A percentile compares a stretch with the other conserved stretches of the same genome.
phyloP scores from a whole-genome alignment of 2,113 vertebrate genomes.

The Dicentrarchus labrax region DNA sequence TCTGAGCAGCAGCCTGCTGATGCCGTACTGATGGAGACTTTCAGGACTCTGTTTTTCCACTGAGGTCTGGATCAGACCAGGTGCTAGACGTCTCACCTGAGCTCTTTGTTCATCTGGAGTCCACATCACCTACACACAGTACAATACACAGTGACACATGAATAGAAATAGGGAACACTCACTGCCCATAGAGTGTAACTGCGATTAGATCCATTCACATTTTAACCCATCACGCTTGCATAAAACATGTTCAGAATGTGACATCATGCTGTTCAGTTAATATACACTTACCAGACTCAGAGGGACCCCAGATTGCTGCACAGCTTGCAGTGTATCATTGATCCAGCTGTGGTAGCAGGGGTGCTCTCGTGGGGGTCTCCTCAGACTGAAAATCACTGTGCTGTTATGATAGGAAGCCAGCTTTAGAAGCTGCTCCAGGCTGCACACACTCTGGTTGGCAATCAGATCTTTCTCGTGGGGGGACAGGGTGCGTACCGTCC shows the following conservation, averaged over 20 bases:
- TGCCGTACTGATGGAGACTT: conserved; percentile 82
- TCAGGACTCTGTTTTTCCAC: conserved; percentile 81
- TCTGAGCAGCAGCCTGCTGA: conserved; percentile 89
- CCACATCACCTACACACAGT: conserved; percentile 91
- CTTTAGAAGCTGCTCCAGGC: conserved; percentile 89
- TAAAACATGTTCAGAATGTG: background rate
- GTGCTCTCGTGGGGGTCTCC: conserved; percentile 87
- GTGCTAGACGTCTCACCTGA: conserved; percentile 86
- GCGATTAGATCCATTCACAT: background rate
- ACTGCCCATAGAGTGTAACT: no score
- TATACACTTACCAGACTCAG: conserved; percentile 87
- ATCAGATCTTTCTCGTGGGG: conserved; percentile 83
- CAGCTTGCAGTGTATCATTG: conserved; percentile 90
- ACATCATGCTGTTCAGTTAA: background rate
- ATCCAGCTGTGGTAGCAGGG: conserved; percentile 89
- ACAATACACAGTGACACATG: background rate
- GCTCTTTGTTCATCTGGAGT: conserved; percentile 85
- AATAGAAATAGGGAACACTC: background rate
- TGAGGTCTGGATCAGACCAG: conserved; percentile 91
- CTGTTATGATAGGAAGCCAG: conserved; percentile 85
- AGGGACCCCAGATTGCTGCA: conserved; percentile 87
- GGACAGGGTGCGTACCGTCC: conserved; percentile 87
- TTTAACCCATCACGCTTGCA: background rate
- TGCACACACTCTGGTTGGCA: conserved; percentile 93
- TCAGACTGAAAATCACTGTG: conserved; percentile 89